Conservation (phyloP, 2,888 invertebrate genomes). For the Anagyrus pseudococci region DNA sequence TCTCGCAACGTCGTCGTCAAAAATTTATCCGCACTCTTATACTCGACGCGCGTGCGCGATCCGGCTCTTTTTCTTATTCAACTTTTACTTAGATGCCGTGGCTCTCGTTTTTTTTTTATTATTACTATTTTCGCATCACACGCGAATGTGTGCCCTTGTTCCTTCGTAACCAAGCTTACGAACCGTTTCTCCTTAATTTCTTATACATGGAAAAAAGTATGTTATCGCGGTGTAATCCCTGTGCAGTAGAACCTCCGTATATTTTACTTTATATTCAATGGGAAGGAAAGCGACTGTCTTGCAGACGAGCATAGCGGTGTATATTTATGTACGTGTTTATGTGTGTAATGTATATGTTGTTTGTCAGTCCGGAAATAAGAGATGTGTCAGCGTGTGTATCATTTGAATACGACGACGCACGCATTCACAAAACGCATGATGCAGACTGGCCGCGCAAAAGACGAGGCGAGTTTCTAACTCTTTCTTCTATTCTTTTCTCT, state of each 20-base stretch:
- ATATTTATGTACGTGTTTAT: neutral
- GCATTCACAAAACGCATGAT: constrained; percentile 5
- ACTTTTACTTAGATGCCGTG: neutral
- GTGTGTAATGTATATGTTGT: neutral
- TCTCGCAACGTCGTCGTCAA: constrained; percentile 10
- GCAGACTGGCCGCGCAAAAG: constrained; percentile 23
- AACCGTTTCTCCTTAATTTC: neutral
- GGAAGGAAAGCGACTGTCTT: neutral
- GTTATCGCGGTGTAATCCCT: neutral
- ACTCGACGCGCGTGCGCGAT: neutral
- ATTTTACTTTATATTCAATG: neutral
- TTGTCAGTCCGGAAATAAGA: neutral
- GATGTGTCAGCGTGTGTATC: neutral
- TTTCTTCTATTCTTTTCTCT: constrained; percentile 19
- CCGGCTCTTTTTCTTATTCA: neutral
- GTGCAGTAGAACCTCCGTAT: too few relatives aligned
- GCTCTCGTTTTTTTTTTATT: neutral
- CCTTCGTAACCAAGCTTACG: neutral
- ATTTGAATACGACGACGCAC: neutral
- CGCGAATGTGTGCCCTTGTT: too few relatives aligned
- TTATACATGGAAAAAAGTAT: neutral
- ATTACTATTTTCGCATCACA: neutral
- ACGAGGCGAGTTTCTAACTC: constrained; percentile 19
- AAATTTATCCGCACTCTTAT: constrained; percentile 4
- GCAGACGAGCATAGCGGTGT: neutral